Evolutionary conservation across 2,113 vertebrate species (phyloP).

Genomic region (Malurus cyaneus): DNA sequence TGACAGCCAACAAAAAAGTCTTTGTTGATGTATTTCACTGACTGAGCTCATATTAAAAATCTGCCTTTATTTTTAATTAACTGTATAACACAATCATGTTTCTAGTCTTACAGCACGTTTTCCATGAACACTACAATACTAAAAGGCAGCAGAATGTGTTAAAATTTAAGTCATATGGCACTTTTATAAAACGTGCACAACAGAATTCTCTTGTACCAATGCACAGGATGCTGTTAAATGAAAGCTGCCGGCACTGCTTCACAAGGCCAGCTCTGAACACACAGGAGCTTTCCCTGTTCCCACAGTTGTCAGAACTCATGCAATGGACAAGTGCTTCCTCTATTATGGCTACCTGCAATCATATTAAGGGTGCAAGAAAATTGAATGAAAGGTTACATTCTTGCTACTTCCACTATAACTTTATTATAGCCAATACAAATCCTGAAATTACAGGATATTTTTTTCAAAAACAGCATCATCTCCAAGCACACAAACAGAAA

Average conservation of each 20-base stretch:
- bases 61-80: constrained; percentile 64
- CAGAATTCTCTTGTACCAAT: background rate
- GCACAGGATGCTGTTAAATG: background rate
- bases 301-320: background rate
- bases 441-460: background rate
- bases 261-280: background rate
- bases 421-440: background rate
- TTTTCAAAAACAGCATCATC: background rate
- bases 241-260: background rate
- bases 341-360: background rate
- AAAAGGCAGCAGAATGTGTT: constrained; percentile 8
- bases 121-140: constrained; percentile 24
- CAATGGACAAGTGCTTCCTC: background rate
- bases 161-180: constrained; percentile 15
- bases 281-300: background rate
- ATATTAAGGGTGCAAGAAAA: background rate
- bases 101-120: constrained; percentile 48
- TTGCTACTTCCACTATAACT: background rate
- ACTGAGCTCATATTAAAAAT: constrained; percentile 67
- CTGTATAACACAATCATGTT: constrained; percentile 41
- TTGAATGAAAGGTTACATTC: background rate
- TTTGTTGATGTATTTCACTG: constrained; percentile 74
- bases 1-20: constrained; percentile 81
- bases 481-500: background rate
- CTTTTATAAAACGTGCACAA: background rate